Evolutionary conservation across 2,888 invertebrate genomes (phyloP), one percentile per base, ranked within the genome.

Genomic region (Trisateles emortualis): DNA sequence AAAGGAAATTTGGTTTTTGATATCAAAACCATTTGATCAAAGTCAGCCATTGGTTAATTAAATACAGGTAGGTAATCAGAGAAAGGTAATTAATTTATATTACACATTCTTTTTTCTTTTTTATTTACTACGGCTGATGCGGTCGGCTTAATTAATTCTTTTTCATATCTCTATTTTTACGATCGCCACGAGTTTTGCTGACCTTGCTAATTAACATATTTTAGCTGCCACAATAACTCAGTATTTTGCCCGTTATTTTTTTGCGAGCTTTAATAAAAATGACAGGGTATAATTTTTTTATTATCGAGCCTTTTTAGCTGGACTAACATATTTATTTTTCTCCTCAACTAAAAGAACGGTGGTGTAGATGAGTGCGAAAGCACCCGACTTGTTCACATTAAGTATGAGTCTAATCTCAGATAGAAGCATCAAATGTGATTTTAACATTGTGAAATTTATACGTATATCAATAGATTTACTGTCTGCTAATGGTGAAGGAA

Each of bases 101-200:
- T 26, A 10, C 3, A 11, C 8, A 35, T 9, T n/a, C n/a, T 26
- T 46, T 46, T 38, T 26, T 16, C 10, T 19, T 46, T 38, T 32
- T 19, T 46, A 46, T 46, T 29, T 38, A 46, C 46, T 30, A 29
- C 29, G 6, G 30, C 30, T 19, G 29, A 33, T 33, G 14, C 19
- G 22, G 38, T 30, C 46, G 38, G 46, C 32, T 39, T 67, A 70
- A 70, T 70, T 54, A 50, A 38, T 67, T 52, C 39, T 52, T 62
- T 66, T 70, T 39, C 54, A 55, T 55, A 70, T 62, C 71, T 70
- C 44, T 63, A 70, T 67, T 70, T 67, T 70, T 63, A 70, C 46
- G 59, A 70, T 62, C 41, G 43, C 50, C 26, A 17, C 41, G 38
- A 48, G 29, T 70, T 63, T 36, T 42, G 51, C 68, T 58, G 59